phyloP scores from a whole-genome alignment of 2,797 vertebrate species.

The Amblyopsis hoosieri region DNA sequence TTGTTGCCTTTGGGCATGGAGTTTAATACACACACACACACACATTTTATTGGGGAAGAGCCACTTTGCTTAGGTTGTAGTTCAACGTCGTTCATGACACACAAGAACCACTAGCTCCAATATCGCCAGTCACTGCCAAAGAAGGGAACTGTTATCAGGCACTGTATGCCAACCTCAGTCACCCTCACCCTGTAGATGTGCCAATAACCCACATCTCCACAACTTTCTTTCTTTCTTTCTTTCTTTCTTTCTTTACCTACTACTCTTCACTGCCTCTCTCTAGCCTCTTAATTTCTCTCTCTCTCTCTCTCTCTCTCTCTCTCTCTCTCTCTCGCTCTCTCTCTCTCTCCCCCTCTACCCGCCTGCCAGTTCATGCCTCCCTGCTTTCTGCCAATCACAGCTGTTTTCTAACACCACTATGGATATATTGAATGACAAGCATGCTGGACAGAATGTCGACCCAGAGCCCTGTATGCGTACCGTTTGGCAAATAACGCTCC shows the following conservation, averaged over 20 bases:
- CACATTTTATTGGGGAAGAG: not conserved
- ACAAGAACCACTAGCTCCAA: conserved; percentile 10
- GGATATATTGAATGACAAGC: conserved; percentile 39
- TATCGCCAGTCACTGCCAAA: conserved; percentile 31
- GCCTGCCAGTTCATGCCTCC: conserved; percentile 50
- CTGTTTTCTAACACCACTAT: conserved; percentile 38
- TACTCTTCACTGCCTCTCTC: conserved; percentile 1
- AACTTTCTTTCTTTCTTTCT: not conserved
- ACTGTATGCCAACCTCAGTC: conserved; percentile 25
- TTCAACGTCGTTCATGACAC: not conserved
- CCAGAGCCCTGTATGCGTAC: conserved; percentile 27
- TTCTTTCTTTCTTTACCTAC: not conserved
- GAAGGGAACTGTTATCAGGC: conserved; percentile 62
- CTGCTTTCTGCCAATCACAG: conserved; percentile 55
- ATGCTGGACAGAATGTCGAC: conserved; percentile 37
- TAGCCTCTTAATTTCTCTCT: not conserved
- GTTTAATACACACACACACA: not conserved
- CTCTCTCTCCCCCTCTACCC: conserved; percentile 17
- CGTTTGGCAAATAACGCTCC: not conserved
- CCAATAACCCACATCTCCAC: conserved; percentile 45
- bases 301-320: not conserved
- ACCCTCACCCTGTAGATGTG: conserved; percentile 42
- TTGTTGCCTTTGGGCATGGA: not conserved
- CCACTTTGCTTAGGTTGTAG: not conserved
- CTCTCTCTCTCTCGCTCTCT: conserved; percentile 1